Percentiles rank a stretch among this genome's conserved stretches.
These are phyloP conservation scores for Hippocampus guttulatus DNA, from an alignment of 2,113 vertebrate genomes.

Conservation along the genomic window DNA sequence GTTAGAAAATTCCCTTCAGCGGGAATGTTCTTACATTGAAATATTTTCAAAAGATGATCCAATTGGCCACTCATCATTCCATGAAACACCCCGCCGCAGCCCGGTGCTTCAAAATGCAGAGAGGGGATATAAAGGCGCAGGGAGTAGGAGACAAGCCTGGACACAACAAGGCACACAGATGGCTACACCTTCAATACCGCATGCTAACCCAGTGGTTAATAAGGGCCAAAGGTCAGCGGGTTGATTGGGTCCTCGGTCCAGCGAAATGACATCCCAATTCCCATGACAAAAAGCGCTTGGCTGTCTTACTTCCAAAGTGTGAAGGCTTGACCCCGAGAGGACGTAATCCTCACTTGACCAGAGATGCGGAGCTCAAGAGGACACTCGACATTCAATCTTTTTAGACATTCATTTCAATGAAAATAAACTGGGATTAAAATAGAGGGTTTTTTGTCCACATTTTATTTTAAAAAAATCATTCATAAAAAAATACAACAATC, in stretches of 20 bases:
- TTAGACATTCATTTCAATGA: not conserved
- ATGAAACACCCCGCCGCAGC: slow-evolving; percentile 28
- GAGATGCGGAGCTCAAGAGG: slow-evolving; percentile 18
- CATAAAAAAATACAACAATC: no score
- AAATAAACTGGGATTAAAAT: no score
- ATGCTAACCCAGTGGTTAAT: slow-evolving; percentile 53
- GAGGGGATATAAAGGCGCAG: slow-evolving; percentile 36
- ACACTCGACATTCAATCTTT: slow-evolving; percentile 19
- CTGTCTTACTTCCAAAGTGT: slow-evolving; percentile 40
- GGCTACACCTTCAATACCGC: slow-evolving; percentile 65
- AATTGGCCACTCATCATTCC: slow-evolving; percentile 12
- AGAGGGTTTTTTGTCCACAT: no score
- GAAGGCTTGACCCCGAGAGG: slow-evolving; percentile 24
- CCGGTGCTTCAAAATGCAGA: slow-evolving; percentile 40
- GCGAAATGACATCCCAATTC: slow-evolving; percentile 62
- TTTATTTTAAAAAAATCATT: no score
- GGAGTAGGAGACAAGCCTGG: slow-evolving; percentile 34
- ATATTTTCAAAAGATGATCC: not conserved
- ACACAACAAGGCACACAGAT: slow-evolving; percentile 64
- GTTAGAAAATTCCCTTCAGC: no score
- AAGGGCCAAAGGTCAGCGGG: slow-evolving; percentile 60
- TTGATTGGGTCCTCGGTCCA: slow-evolving; percentile 55
- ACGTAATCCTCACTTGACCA: slow-evolving; percentile 49
- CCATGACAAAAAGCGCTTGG: slow-evolving; percentile 37
- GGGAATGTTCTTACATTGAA: no score